Evolutionary conservation across 2,888 invertebrate species (phyloP).

Genomic region (Drosophila trichaetosa): DNA sequence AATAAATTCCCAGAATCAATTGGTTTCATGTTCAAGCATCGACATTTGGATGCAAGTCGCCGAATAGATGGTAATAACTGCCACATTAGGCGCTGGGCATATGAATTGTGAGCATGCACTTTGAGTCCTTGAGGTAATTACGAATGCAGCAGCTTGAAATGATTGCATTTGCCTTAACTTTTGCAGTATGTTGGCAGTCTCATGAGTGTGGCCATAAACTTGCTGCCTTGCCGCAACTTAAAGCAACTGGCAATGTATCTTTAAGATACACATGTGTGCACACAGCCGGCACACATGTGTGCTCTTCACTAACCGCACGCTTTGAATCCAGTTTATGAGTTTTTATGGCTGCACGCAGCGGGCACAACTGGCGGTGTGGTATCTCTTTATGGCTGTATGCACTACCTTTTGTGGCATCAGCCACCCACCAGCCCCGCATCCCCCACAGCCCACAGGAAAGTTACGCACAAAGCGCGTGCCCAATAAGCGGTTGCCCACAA

Average conservation of each 20-base stretch:
- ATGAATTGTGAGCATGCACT: constrained; percentile 39
- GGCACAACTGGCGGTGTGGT: constrained; percentile 44
- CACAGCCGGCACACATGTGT: constrained; percentile 11
- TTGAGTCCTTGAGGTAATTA: constrained; percentile 55
- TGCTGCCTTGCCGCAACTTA: constrained; percentile 39
- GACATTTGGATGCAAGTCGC: constrained; percentile 17
- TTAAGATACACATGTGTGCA: constrained; percentile 33
- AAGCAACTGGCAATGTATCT: constrained; percentile 57
- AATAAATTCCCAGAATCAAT: constrained; percentile 5
- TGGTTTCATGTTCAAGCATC: constrained; percentile 7
- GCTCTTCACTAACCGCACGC: constrained; percentile 12
- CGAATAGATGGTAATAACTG: constrained; percentile 47
- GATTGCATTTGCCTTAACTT: constrained; percentile 68
- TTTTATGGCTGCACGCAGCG: constrained; percentile 58
- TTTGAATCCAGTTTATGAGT: constrained; percentile 56
- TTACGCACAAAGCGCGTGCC: constrained; percentile 50
- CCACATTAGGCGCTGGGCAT: constrained; percentile 44
- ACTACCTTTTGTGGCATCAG: constrained; percentile 42
- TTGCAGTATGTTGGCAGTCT: constrained; percentile 24
- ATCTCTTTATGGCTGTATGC: constrained; percentile 60
- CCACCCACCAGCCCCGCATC: neutral
- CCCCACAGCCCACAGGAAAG: constrained; percentile 3
- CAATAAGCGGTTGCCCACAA: constrained; percentile 38
- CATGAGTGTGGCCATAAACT: constrained; percentile 53
- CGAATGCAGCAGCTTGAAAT: constrained; percentile 69